Conservation (phyloP, 2,797 vertebrate genomes). For the Sebastes vulpes region DNA sequence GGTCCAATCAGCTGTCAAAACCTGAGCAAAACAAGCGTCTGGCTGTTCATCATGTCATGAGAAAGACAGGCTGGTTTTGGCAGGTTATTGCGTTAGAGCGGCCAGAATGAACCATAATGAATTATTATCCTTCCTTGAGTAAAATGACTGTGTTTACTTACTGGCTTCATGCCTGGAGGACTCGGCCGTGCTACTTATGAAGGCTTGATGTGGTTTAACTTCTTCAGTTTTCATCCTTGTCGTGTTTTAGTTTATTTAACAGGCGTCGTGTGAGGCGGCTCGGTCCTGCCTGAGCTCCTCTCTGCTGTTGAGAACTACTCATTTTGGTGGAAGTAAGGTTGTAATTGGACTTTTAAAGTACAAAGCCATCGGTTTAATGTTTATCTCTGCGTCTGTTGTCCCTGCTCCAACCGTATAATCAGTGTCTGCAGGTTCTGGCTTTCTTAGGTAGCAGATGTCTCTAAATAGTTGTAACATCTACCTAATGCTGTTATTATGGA, state of each 20-base stretch:
- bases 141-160: slow-evolving; percentile 63
- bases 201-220: slow-evolving; percentile 79
- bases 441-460: slow-evolving; percentile 46
- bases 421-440: slow-evolving; percentile 63
- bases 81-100: slow-evolving; percentile 34
- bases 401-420: slow-evolving; percentile 61
- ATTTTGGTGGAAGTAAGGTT: slow-evolving; percentile 75
- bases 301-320: slow-evolving; percentile 69
- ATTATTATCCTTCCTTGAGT: slow-evolving; percentile 46
- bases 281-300: slow-evolving; percentile 44
- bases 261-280: slow-evolving; percentile 78
- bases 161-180: slow-evolving; percentile 69
- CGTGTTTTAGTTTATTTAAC: slow-evolving; percentile 77
- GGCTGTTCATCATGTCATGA: slow-evolving; percentile 16
- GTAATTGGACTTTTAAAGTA: slow-evolving; percentile 78
- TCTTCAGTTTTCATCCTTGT: slow-evolving; percentile 72
- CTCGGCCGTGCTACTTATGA: slow-evolving; percentile 60
- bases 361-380: slow-evolving; percentile 70
- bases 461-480: slow-evolving; percentile 44
- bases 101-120: slow-evolving; percentile 46
- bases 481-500: slow-evolving; percentile 32
- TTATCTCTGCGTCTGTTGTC: slow-evolving; percentile 69
- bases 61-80: slow-evolving; percentile 41
- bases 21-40: slow-evolving; percentile 19
- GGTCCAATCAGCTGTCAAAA: slow-evolving; percentile 21